Base-by-base conservation (phyloP, 1,140 invertebrate genomes). In the Drosophila elegans region DNA sequence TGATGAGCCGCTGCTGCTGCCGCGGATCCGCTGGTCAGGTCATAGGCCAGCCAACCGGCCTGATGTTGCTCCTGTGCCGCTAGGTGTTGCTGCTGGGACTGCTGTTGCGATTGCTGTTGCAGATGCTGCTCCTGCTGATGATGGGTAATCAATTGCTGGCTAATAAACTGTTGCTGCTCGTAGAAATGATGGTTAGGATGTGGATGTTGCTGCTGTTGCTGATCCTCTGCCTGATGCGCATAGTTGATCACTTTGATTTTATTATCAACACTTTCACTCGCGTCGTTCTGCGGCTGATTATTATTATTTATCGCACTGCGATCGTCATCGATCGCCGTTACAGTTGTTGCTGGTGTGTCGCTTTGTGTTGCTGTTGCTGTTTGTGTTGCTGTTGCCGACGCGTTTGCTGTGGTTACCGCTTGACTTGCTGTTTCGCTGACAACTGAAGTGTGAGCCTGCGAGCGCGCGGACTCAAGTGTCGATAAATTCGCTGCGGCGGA, bases 361-460 rank as follows among this genome's bases (percentile, higher is more conserved):
- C 13, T 41, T 34, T n/a, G 16, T 42, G 16, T 12, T 82, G 64
- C 51, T 67, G 71, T 57, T 69, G 39, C 48, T 75, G 53, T 52
- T 66, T 59, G 6, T 32, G 27, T 13, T 10, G 27, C 49, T 64
- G 62, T 64, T 34, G 64, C 53, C 63, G 71, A 67, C 62, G 55
- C 49, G 54, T 21, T 60, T 46, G 57, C 68, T 78, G 68, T 81
- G 73, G 74, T 57, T 74, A 90, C 86, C 73, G 86, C 69, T 86
- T 91, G 89, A 72, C 85, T 91, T 63, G 90, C 79, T 78, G 86
- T 82, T 85, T 91, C 90, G 78, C 82, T 91, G 83, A 75, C 83
- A 91, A 91, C 80, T 91, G 90, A 89, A 78, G 81, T 62, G 39
- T 74, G 84, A 90, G 84, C 84, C 85, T 89, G 71, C 62, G 60